Conservation (phyloP, 2,888 invertebrate genomes). For the Perithous albicinctus region DNA sequence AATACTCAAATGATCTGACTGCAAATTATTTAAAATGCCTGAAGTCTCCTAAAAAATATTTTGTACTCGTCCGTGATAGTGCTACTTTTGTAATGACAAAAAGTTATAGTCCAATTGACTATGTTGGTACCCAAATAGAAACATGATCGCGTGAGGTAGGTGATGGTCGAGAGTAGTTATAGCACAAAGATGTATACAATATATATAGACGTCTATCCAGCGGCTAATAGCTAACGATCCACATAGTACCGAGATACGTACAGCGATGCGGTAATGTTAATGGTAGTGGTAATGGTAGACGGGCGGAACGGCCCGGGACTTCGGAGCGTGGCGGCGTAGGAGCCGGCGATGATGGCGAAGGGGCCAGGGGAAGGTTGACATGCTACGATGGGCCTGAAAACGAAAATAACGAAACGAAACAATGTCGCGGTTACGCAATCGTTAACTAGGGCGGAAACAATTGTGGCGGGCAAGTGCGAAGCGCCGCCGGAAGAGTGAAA, state of each 20-base stretch:
- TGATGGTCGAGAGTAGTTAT: slow-evolving; percentile 60
- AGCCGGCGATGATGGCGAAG: not conserved
- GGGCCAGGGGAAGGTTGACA: slow-evolving; percentile 76
- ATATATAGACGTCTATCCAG: slow-evolving; percentile 17
- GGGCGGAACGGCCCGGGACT: slow-evolving; percentile 58
- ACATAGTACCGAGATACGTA: slow-evolving; percentile 12
- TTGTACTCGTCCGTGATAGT: not conserved
- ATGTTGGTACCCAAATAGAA: not conserved
- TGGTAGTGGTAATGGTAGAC: slow-evolving; percentile 48
- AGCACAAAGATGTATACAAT: slow-evolving; percentile 4
- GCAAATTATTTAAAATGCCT: too few species aligned
- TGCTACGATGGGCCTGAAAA: slow-evolving; percentile 84
- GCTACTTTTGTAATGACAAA: not conserved
- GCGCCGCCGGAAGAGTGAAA: slow-evolving; percentile 81
- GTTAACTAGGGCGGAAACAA: slow-evolving; percentile 84
- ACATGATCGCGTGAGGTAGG: slow-evolving; percentile 63
- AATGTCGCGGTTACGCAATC: slow-evolving; percentile 83
- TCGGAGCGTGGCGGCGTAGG: slow-evolving; percentile 43
- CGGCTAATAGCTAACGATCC: slow-evolving; percentile 22
- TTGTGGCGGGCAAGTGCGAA: slow-evolving; percentile 84
- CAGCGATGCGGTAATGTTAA: slow-evolving; percentile 51
- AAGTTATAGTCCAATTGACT: not conserved
- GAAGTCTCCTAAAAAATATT: too few species aligned
- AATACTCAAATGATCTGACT: too few species aligned
- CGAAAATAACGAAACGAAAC: slow-evolving; percentile 84